These are phyloP conservation scores for Nycticorax nycticorax DNA, from an alignment of 2,113 vertebrate genomes.

Conservation along the genomic window DNA sequence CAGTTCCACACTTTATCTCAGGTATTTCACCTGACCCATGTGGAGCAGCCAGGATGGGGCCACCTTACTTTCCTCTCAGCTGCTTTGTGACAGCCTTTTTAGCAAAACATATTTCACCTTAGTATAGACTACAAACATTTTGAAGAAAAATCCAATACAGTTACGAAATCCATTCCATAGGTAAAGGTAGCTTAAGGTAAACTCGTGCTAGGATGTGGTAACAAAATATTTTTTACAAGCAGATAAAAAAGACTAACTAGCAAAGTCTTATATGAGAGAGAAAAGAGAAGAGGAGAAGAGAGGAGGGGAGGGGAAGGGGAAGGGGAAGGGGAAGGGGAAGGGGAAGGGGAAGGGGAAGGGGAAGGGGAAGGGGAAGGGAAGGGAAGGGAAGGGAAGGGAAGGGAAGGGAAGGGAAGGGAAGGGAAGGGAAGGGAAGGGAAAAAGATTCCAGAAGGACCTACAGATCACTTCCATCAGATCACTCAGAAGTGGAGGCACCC, in stretches of 20 bases:
- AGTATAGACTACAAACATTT: not conserved
- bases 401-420: fast-evolving
- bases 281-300: too few species aligned
- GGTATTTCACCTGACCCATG: not conserved
- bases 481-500: not conserved
- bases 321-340: too few species aligned
- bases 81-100: not conserved
- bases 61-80: not conserved
- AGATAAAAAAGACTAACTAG: not conserved
- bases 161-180: not conserved
- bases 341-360: too few species aligned
- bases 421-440: fast-evolving
- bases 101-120: not conserved
- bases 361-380: too few species aligned
- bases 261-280: not conserved
- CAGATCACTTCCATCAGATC: not conserved
- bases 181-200: not conserved
- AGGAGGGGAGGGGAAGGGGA: too few species aligned
- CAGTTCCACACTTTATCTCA: not conserved
- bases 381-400: fast-evolving
- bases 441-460: not conserved
- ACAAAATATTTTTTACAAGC: not conserved
- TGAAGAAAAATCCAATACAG: not conserved
- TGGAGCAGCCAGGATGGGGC: not conserved
- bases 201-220: not conserved